A percentile compares a stretch with the other conserved stretches of the same genome.
Conservation (phyloP, 1,140 invertebrate genomes). For the Meloidogyne exigua region DNA sequence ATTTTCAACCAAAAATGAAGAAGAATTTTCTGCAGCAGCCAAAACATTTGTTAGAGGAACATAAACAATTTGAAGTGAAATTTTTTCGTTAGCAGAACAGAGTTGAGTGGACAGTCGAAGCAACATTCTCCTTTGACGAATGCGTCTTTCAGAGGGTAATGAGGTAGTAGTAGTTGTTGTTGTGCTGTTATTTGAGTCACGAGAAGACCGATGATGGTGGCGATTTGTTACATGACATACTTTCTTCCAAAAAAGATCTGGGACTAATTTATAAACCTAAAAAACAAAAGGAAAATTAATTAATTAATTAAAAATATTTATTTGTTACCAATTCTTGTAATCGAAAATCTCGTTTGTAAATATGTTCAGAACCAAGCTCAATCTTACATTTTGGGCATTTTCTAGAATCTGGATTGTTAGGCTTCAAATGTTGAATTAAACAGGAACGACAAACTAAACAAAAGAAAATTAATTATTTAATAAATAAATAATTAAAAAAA, state of each 20-base stretch:
- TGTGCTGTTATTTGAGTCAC: constrained; percentile 8
- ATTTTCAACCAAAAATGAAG: not conserved
- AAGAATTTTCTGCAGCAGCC: constrained; percentile 4
- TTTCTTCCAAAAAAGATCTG: constrained; percentile 28
- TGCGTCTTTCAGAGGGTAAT: constrained; percentile 14
- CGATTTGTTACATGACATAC: constrained; percentile 12
- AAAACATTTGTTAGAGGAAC: constrained; percentile 25
- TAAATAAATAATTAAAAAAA: constrained; percentile 13
- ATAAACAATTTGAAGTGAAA: constrained; percentile 34
- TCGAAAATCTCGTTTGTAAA: constrained; percentile 7
- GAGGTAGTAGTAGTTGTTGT: too few relatives aligned
- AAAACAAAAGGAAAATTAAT: not conserved
- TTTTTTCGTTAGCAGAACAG: constrained; percentile 26
- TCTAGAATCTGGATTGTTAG: not conserved
- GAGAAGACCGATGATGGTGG: not conserved
- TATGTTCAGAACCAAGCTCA: constrained; percentile 16
- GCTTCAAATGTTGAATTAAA: constrained; percentile 18
- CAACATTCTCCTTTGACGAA: constrained; percentile 8
- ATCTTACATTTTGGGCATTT: constrained; percentile 31
- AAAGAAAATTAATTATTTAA: not conserved
- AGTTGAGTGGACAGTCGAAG: constrained; percentile 25
- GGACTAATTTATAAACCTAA: constrained; percentile 38
- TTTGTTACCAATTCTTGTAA: constrained; percentile 27
- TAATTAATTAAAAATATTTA: too few relatives aligned
- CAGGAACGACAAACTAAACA: constrained; percentile 32